Base-by-base conservation (phyloP, 2,113 vertebrate genomes). In the Notothenia coriiceps region DNA sequence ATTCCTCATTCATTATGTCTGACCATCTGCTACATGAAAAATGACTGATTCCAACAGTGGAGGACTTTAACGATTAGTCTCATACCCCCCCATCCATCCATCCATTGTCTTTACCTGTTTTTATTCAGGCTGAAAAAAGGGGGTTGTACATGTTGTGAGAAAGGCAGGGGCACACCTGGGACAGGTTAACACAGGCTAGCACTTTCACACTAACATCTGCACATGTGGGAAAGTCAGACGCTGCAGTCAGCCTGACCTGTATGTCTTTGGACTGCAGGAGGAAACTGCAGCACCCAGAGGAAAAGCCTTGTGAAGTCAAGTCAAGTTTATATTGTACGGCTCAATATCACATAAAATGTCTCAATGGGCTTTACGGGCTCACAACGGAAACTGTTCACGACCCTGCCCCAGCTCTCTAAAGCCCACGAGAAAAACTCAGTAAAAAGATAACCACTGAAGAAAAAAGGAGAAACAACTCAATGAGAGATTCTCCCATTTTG, bases 231-330 rank as follows among this genome's bases (percentile, higher is more conserved):
- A 79, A 69, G 70, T 82, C 50, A 29, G 51, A 52, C 29, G 56
- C 55, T 55, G 77, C 56, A 76, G 79, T 77, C 70, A 54, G 79
- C 49, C 75, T 77, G 83, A 81, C 89, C 87, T 55, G 83, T 65
- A 52, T 52, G 86, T 83, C 69, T 88, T 74, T 65, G 86, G 64
- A 59, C 67, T 70, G 72, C 60, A 40, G 74, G 57, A 75, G 57
- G 75, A 88, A 83, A 67, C 66, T 29, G 18, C 70, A 52, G 71
- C 63, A 70, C 86, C 89, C 77, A 78, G 77, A 85, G 86, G 90
- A 87, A 66, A 87, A 81, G 14, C 71, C 83, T 84, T 77, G 80
- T 82, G 86, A 88, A 91, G 87, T 86, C 81, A 85, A 91, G 84
- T 78, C 69, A 47, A 61, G 78, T 92, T 89, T 88, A 82, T 88